These are phyloP conservation scores for Bembecia ichneumoniformis DNA, from an alignment of 2,888 invertebrate species.

Conservation along the genomic window DNA sequence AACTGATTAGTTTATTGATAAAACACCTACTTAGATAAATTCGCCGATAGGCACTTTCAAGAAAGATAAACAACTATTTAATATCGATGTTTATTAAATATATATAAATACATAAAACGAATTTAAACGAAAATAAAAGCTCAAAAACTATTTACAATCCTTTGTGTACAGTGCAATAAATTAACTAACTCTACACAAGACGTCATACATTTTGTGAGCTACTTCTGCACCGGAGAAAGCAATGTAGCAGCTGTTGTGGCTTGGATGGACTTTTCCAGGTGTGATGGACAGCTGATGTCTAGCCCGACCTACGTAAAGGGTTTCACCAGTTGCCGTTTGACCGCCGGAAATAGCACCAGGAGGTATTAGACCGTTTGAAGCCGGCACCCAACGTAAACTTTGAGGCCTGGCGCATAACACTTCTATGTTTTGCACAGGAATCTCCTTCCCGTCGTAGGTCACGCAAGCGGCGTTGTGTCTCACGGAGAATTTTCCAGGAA, in stretches of 20 bases:
- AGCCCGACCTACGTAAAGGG: conserved; percentile 70
- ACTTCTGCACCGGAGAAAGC: conserved; percentile 54
- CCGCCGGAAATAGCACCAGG: conserved; percentile 71
- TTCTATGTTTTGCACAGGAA: conserved; percentile 59
- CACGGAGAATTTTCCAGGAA: conserved; percentile 62
- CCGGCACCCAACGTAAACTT: conserved; percentile 64
- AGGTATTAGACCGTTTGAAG: conserved; percentile 65
- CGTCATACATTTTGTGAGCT: conserved; percentile 55
- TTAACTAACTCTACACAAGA: conserved; percentile 44
- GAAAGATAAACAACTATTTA: no score
- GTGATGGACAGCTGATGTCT: conserved; percentile 70
- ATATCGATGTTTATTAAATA: no score
- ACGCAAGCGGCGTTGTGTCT: conserved; percentile 55
- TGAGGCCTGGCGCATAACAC: conserved; percentile 50
- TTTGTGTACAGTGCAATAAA: neutral
- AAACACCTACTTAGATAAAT: no score
- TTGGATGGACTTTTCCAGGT: conserved; percentile 71
- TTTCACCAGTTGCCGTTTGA: conserved; percentile 56
- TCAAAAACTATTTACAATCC: neutral
- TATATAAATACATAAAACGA: no score
- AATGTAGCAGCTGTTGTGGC: conserved; percentile 53
- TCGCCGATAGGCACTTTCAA: no score
- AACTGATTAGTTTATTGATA: no score
- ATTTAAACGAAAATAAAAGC: no score
- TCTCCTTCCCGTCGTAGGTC: conserved; percentile 50